phyloP scores from a whole-genome alignment of 2,888 invertebrate species.

The Philhelius pedissequus region DNA sequence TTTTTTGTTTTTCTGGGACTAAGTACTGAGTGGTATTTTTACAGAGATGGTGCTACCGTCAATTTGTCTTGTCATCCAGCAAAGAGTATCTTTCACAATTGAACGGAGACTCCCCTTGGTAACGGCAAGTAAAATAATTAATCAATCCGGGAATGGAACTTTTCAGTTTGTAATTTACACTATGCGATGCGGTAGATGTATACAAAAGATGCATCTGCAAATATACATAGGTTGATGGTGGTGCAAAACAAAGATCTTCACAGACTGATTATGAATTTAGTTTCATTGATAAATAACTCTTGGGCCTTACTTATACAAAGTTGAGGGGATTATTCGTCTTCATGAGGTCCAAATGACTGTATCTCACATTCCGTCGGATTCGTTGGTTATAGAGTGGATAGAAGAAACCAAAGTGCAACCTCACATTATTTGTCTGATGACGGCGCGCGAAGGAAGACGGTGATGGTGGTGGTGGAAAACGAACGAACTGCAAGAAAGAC shows the following conservation, averaged over 20 bases:
- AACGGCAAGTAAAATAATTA: conserved; percentile 48
- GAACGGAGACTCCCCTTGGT: neutral
- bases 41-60: conserved; percentile 38
- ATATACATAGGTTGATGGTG: neutral
- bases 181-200: conserved; percentile 7
- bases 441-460: neutral
- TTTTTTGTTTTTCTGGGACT: conserved; percentile 3
- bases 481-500: conserved; percentile 40
- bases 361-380: neutral
- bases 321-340: conserved; percentile 64
- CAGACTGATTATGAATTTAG: conserved; percentile 65
- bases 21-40: neutral
- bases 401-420: conserved; percentile 39
- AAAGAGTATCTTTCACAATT: conserved; percentile 39
- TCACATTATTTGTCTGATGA: conserved; percentile 25
- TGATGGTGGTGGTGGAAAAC: neutral
- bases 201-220: conserved; percentile 21
- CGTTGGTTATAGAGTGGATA: neutral
- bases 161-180: conserved; percentile 61
- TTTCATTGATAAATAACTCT: conserved; percentile 68
- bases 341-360: conserved; percentile 59
- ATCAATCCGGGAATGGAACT: conserved; percentile 56
- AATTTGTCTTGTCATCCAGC: conserved; percentile 54
- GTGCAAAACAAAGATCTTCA: conserved; percentile 46
- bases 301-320: conserved; percentile 41